phyloP scores from a whole-genome alignment of 2,888 invertebrate species.

The Noctuana brunneofusca region DNA sequence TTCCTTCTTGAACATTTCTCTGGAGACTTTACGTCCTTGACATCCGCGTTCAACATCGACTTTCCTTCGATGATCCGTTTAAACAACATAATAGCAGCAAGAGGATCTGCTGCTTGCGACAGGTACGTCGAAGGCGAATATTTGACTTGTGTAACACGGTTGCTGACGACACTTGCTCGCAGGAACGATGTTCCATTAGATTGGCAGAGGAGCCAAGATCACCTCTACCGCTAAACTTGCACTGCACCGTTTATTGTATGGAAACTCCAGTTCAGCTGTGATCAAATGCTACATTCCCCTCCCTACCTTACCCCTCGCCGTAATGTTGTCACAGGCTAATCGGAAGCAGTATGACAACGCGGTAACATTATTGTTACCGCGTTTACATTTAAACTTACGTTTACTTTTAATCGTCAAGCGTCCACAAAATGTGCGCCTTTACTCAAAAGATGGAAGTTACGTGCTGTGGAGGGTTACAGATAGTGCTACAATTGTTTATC shows the following conservation, averaged over 20 bases:
- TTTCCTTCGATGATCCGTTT: constrained; percentile 83
- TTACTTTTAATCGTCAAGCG: background rate
- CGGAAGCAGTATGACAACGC: constrained; percentile 35
- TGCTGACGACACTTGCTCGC: constrained; percentile 64
- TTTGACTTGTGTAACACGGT: constrained; percentile 70
- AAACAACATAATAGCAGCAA: constrained; percentile 80
- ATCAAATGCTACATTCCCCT: constrained; percentile 55
- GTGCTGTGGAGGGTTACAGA: background rate
- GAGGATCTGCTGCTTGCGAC: constrained; percentile 77
- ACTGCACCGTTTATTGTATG: constrained; percentile 43
- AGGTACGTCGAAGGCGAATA: constrained; percentile 75
- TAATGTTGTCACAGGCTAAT: constrained; percentile 52
- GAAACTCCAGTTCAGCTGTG: constrained; percentile 45
- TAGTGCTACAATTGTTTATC: background rate
- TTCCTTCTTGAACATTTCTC: constrained; percentile 77
- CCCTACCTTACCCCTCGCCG: constrained; percentile 36
- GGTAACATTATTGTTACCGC: background rate
- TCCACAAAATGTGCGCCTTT: background rate
- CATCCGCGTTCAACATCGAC: constrained; percentile 76
- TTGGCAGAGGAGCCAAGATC: constrained; percentile 73
- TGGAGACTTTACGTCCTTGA: constrained; percentile 57
- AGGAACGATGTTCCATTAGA: constrained; percentile 81
- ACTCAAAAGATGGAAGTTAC: background rate
- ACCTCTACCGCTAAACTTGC: constrained; percentile 68
- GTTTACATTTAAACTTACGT: no score